Evolutionary conservation across 2,113 vertebrate species (phyloP), one percentile per base, ranked within the genome.

Genomic region (Elaphurus davidianus): DNA sequence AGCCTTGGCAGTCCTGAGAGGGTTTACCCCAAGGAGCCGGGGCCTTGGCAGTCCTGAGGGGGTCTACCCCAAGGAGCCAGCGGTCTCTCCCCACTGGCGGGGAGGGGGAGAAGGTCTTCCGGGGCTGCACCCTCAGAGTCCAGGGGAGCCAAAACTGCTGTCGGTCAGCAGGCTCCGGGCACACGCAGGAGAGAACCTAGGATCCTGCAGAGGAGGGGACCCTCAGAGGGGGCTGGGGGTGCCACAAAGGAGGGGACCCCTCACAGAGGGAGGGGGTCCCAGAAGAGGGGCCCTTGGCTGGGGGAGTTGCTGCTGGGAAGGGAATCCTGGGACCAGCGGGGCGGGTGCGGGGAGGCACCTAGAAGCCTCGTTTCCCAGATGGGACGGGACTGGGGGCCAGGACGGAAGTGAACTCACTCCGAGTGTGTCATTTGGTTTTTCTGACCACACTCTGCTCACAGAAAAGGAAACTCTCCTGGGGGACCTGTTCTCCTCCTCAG

Each of bases 391-490:
- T 0, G 6, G 57, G 36, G 36, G 9, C 60, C 82, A 5, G 0
- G 40, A 33, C 0, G 5, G 40, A 81, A 79, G 78, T 4, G 15
- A 97, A 27, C 52, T 45, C 27, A 0, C 7, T 55, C 17, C 57
- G n/a, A 15, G 5, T 10, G 57, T 62, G 57, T 57, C 45, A 3
- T 67, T 90, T 30, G 81, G 74, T 74, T 74, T 96, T 92, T 67
- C 87, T 88, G 91, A 86, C 85, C 40, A 67, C 27, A 74, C 33
- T 83, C 76, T 25, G 84, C 33, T 28, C 82, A 82, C 81, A 79
- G 52, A 21, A 60, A 79, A 71, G 57, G 54, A 52, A 90, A 67
- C 87, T 9, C 67, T 71, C 82, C 79, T 67, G 4, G 30, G 85
- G 36, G 78, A 91, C 67, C 28, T 16, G 78, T 82, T 57, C 85